Conservation (phyloP, 2,888 invertebrate genomes). For the Seira musarum region DNA sequence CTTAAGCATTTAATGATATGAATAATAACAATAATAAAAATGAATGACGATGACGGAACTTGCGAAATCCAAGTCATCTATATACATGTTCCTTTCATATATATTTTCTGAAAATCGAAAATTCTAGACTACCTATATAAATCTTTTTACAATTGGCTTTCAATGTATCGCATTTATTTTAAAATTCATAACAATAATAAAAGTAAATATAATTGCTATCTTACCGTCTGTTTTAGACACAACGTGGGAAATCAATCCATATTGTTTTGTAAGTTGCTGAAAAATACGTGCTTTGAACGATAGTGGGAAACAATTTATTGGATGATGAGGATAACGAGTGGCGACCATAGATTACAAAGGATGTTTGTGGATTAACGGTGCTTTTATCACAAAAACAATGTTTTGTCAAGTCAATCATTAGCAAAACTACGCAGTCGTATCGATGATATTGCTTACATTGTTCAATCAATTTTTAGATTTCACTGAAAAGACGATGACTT, state of each 20-base stretch:
- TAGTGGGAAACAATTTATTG: constrained; percentile 10
- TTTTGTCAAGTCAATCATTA: constrained; percentile 8
- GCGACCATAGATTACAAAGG: constrained; percentile 1
- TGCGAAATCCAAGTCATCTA: no score
- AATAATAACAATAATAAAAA: no score
- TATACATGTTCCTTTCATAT: no score
- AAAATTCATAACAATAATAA: no score
- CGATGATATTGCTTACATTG: no score
- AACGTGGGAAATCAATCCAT: constrained; percentile 44
- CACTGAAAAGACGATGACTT: neutral
- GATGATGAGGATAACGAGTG: constrained; percentile 5
- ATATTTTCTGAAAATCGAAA: no score
- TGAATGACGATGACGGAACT: no score
- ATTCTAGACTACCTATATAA: no score
- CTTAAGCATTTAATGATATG: no score
- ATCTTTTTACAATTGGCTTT: no score
- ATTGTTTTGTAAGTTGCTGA: neutral
- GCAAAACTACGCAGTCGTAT: no score
- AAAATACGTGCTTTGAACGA: neutral
- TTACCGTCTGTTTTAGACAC: constrained; percentile 36
- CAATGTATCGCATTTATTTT: no score
- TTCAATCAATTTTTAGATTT: neutral
- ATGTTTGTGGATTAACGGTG: neutral
- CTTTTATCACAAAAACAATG: constrained; percentile 6
- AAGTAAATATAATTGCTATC: constrained; percentile 30